Conservation (phyloP, 2,888 invertebrate genomes). For the Dysmachus trigonus region DNA sequence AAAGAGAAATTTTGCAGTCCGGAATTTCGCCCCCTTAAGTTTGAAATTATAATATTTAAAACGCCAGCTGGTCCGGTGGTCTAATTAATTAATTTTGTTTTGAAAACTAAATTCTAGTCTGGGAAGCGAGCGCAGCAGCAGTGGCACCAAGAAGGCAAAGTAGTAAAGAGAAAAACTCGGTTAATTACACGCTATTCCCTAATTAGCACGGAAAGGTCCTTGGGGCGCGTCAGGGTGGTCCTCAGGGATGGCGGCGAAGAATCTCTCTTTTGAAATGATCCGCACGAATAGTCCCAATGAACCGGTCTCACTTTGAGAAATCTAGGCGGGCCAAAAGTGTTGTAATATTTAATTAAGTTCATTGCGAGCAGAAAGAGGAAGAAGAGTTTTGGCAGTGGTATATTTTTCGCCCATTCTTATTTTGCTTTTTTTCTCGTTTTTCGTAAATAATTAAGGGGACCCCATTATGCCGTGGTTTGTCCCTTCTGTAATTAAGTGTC, state of each 20-base stretch:
- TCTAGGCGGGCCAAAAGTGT: not conserved
- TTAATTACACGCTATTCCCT: not conserved
- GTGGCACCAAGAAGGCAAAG: not conserved
- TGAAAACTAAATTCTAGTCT: slow-evolving; percentile 14
- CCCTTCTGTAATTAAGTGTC: slow-evolving; percentile 33
- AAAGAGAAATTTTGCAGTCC: not conserved
- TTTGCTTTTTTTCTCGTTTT: not conserved
- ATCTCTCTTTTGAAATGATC: not conserved
- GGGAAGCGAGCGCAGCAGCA: not conserved
- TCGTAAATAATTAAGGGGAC: slow-evolving; percentile 14
- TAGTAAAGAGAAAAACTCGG: not conserved
- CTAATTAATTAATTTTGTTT: slow-evolving; percentile 9
- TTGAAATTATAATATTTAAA: not conserved
- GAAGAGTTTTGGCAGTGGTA: not conserved
- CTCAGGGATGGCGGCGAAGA: not conserved
- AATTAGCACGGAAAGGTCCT: slow-evolving; percentile 12
- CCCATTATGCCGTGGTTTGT: slow-evolving; percentile 18
- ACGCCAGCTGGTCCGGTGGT: not conserved
- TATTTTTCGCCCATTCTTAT: not conserved
- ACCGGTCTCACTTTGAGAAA: not conserved
- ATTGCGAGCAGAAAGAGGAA: not conserved
- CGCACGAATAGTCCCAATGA: slow-evolving; percentile 9
- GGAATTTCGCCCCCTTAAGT: not conserved
- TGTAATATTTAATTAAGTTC: slow-evolving; percentile 28
- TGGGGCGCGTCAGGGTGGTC: not conserved